Base-by-base conservation (phyloP, 2,797 vertebrate species). In the Muscicapa striata region DNA sequence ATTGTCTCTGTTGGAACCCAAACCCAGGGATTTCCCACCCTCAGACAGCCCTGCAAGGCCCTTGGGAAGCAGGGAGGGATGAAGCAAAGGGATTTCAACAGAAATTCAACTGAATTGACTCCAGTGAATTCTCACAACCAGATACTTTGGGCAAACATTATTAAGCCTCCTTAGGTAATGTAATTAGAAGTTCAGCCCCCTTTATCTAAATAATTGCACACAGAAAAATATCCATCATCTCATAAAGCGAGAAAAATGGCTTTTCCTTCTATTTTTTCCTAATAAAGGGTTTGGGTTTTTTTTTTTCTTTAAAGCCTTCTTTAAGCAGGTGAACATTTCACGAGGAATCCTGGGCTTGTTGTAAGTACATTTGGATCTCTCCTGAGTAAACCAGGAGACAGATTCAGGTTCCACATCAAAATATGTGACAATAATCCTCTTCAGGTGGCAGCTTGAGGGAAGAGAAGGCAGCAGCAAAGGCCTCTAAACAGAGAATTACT, bases 111-210 rank as follows among this genome's bases (percentile, higher is more conserved):
- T 57, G 59, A 93, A 86, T 69, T 86, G 55, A 59, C 54, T 77
- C 79, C 0, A 4, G 73, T 73, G 88, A 93, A 86, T 91, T 88
- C 69, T 86, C 59, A 78, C 0, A 0, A 59, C 32, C 20, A 84
- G 66, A 93, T 89, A 72, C 79, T 94, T 93, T 58, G 48, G 66
- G 69, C 74, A 96, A 96, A 94, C 43, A 88, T 86, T 78, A 94
- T 93, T 94, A 93, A 94, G 51, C 46, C 67, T 93, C 68, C 90
- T 62, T 72, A 66, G 54, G 62, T 49, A 94, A 93, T 12, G 55
- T 40, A 95, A 94, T 94, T 85, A 90, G 73, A 85, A 72, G 62
- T 87, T 84, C 89, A 87, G 52, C n/a, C 62, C n/a, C 57, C 74
- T 90, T 91, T 74, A 91, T 62, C 84, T 69, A 26, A 90, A 83